Conservation (phyloP, 2,888 invertebrate genomes). For the Parnassius orleans region DNA sequence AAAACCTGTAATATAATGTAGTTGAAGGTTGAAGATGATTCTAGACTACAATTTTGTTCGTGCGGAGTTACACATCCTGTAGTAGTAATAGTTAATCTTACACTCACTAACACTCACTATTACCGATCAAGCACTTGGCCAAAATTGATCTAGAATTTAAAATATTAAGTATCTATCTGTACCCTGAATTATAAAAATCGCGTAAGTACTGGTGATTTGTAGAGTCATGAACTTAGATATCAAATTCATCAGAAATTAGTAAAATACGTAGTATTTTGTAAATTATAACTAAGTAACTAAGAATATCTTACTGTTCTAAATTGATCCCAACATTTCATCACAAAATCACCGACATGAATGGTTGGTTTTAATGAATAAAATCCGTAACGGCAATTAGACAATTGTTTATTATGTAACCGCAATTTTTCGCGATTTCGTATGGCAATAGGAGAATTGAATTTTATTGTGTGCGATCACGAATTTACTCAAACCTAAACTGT, state of each 20-base stretch:
- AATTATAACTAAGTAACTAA: background rate
- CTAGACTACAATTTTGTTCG: no score
- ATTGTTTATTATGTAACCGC: slow-evolving; percentile 58
- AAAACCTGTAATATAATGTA: no score
- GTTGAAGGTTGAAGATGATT: no score
- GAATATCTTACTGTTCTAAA: slow-evolving; percentile 1
- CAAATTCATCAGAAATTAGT: no score
- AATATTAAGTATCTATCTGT: no score
- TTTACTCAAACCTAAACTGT: slow-evolving; percentile 36
- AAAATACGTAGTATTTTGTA: background rate
- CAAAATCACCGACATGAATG: slow-evolving; percentile 59
- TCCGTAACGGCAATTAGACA: slow-evolving; percentile 65
- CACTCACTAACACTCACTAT: background rate
- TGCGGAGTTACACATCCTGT: no score
- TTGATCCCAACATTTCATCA: slow-evolving; percentile 35
- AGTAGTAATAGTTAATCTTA: background rate
- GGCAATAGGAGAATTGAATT: slow-evolving; percentile 54
- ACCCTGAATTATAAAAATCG: no score
- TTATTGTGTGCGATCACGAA: slow-evolving; percentile 72
- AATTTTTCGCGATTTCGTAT: slow-evolving; percentile 69
- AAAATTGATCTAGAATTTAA: no score
- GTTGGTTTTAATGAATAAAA: slow-evolving; percentile 59
- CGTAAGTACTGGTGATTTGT: no score
- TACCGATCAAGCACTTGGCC: no score
- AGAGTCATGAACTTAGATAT: no score